Conservation (phyloP, 2,113 vertebrate species). For the Thunnus maccoyii region DNA sequence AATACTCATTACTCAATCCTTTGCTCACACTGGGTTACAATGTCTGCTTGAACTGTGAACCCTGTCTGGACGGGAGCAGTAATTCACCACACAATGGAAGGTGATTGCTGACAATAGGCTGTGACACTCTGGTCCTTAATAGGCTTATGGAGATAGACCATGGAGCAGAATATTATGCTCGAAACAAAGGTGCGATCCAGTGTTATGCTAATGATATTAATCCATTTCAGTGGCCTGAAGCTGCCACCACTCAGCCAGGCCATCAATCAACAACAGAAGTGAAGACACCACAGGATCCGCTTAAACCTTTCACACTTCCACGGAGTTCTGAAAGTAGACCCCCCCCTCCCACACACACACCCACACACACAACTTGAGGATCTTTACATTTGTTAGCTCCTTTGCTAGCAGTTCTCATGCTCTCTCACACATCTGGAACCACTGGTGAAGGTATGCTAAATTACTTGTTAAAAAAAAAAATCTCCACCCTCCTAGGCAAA, state of each 20-base stretch:
- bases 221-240: constrained; percentile 58
- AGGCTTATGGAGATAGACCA: constrained; percentile 73
- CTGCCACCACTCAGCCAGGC: constrained; percentile 54
- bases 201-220: constrained; percentile 80
- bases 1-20: constrained; percentile 19
- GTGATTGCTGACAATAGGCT: constrained; percentile 68
- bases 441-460: constrained; percentile 76
- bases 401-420: constrained; percentile 42
- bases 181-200: constrained; percentile 69
- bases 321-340: constrained; percentile 39
- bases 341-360: not conserved
- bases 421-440: constrained; percentile 79
- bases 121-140: constrained; percentile 61
- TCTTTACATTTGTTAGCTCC: constrained; percentile 49
- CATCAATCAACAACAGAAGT: constrained; percentile 73
- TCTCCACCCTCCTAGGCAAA: constrained; percentile 49
- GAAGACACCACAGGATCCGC: constrained; percentile 66
- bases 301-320: constrained; percentile 70
- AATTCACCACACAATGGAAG: constrained; percentile 72
- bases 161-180: constrained; percentile 58
- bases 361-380: constrained; percentile 24
- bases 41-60: constrained; percentile 52
- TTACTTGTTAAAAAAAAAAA: constrained; percentile 66
- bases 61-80: constrained; percentile 51
- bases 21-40: constrained; percentile 2